Evolutionary conservation across 2,888 invertebrate species (phyloP), one percentile per base, ranked within the genome.

Genomic region (Pantelozetes paolii): DNA sequence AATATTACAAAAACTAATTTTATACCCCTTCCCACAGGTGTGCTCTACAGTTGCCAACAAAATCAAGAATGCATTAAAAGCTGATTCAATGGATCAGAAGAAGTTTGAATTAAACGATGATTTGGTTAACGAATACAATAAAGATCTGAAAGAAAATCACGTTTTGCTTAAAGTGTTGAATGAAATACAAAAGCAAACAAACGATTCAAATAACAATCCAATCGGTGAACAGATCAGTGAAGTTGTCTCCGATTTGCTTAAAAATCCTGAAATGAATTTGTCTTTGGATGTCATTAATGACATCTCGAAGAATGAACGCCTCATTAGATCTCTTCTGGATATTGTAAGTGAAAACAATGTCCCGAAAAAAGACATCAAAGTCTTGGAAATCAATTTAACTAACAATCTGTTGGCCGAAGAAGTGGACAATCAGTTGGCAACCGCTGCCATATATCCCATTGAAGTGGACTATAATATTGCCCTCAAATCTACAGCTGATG

Each of bases 321-420:
- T 73, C 26, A 73, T 73, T 13, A 20, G 72, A 1, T n/a, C 72
- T 1, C 26, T 81, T 75, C 81, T 91, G 73, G 92, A 94, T 81
- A 83, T 90, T 11, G 88, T 89, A 32, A 82, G 89, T 48, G 94
- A 94, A 84, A 94, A 94, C 82, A 86, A 87, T 28, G 84, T 85
- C n/a, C 82, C 88, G 6, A 90, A 89, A 20, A 72, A 72, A 45
- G 72, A 72, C 80, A 82, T 94, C n/a, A 90, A 90, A 82, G 85
- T 88, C n/a, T 84, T 86, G 18, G 94, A 94, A 85, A 83, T 88
- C 8, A 71, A 75, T 62, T 48, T 71, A 20, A 59, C 42, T 11
- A 71, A 69, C 23, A 23, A 9, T 62, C 18, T 30, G 40, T 15
- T 69, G 20, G 67, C 57, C 28, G 11, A 30, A 36, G 73, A 73